Conservation (phyloP, 2,113 vertebrate genomes). For the Ceyx melanurus region DNA sequence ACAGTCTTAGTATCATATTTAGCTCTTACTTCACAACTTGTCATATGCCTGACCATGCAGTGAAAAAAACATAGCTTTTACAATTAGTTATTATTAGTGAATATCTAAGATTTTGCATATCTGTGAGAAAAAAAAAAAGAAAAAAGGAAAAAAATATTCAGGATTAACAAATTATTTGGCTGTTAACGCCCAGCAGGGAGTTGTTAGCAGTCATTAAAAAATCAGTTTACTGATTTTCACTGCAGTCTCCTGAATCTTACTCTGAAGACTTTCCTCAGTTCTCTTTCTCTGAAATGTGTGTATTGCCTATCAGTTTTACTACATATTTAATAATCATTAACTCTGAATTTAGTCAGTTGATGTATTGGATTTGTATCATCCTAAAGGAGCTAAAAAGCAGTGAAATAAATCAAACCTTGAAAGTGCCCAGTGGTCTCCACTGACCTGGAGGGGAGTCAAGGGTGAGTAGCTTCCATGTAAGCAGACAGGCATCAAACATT, state of each 20-base stretch:
- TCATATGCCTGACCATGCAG: not conserved
- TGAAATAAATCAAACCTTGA: slow-evolving; percentile 29
- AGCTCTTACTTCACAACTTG: not conserved
- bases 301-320: not conserved
- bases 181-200: not conserved
- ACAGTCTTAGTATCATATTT: not conserved
- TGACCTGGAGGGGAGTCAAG: not conserved
- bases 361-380: not conserved
- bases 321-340: not conserved
- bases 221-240: not conserved
- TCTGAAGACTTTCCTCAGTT: not conserved
- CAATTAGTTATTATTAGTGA: not conserved
- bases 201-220: not conserved
- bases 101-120: not conserved
- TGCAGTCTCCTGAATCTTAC: not conserved
- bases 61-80: not conserved
- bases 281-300: not conserved
- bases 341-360: not conserved
- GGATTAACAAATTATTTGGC: not conserved
- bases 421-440: not conserved
- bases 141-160: not conserved
- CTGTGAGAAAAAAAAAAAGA: not conserved
- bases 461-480: not conserved
- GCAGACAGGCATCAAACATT: not conserved
- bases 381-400: slow-evolving; percentile 10